These are phyloP conservation scores for Acipenser transmontanus DNA, from an alignment of 2,797 vertebrate genomes.

Conservation along the genomic window DNA sequence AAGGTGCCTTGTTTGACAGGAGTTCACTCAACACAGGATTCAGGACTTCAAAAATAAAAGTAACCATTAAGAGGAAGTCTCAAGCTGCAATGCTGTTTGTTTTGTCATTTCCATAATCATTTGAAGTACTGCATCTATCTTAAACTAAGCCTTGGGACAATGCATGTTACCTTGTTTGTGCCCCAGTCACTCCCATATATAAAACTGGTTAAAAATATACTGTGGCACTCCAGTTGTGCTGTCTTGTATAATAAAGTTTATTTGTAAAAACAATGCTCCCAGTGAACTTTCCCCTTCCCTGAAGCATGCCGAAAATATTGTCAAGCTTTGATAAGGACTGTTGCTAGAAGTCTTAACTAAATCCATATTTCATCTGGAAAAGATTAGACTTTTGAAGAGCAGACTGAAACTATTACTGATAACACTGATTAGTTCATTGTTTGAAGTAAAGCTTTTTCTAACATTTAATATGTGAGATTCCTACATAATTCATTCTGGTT, in stretches of 20 bases:
- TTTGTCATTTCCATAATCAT: too few relatives aligned
- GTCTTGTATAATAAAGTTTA: conserved; percentile 24
- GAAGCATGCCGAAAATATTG: conserved; percentile 7
- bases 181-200: too few relatives aligned
- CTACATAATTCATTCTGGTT: conserved; percentile 44
- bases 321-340: conserved; percentile 35
- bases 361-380: conserved; percentile 62
- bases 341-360: conserved; percentile 42
- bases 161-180: too few relatives aligned
- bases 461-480: conserved; percentile 49
- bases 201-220: too few relatives aligned
- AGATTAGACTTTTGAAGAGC: conserved; percentile 64
- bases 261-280: conserved; percentile 24
- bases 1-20: too few relatives aligned
- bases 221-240: neutral
- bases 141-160: too few relatives aligned
- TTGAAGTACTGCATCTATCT: too few relatives aligned
- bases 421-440: conserved; percentile 78
- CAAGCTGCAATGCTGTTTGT: too few relatives aligned
- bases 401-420: conserved; percentile 79
- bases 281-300: conserved; percentile 13
- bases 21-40: too few relatives aligned
- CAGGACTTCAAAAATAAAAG: too few relatives aligned
- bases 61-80: too few relatives aligned
- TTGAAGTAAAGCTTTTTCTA: conserved; percentile 56